Evolutionary conservation across 1,140 invertebrate genomes (phyloP), one percentile per base, ranked within the genome.

Genomic region (Trissolcus basalis): DNA sequence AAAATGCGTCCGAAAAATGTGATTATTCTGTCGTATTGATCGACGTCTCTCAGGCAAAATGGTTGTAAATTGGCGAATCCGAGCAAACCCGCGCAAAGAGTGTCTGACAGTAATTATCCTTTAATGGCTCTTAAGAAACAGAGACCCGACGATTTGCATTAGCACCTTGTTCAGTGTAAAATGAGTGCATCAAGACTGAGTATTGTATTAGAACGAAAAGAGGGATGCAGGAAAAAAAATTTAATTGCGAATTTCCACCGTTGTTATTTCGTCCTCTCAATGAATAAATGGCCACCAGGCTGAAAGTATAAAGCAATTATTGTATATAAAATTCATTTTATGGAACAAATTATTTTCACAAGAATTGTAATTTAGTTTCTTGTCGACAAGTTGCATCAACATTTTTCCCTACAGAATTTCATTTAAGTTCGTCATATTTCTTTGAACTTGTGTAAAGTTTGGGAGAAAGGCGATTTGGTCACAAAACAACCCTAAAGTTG

Each of bases 31-130:
- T 58, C 49, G 69, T 64, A 72, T 72, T 64, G 69, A 72, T 72
- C 69, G 69, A 59, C 60, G 69, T 72, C 49, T 50, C 55, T 58
- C 55, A n/a, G 53, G 55, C 54, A 55, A 72, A 72, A 72, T 72
- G 69, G 54, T 64, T 63, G 69, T 72, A 60, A 72, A 72, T 72
- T 72, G 69, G 60, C 60, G 63, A 74, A 74, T 68, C 56, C 56
- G 45, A 49, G 55, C 50, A 32, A 67, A 51, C 51, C 63, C 36
- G 56, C 15, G 51, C 55, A 47, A 67, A 74, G 61, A 74, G 71
- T 74, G 71, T 63, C 71, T 74, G 71, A 74, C 71, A 74, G 63
- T 67, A 74, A 74, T 74, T 74, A 74, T 74, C 56, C 44, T 68
- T 74, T 74, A 75, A 75, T 68, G 64, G 71, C 64, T 32, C 64